A percentile compares a stretch with the other conserved stretches of the same genome.
These are phyloP conservation scores for Kryptopterus vitreolus DNA, from an alignment of 2,797 vertebrate genomes.

Conservation along the genomic window DNA sequence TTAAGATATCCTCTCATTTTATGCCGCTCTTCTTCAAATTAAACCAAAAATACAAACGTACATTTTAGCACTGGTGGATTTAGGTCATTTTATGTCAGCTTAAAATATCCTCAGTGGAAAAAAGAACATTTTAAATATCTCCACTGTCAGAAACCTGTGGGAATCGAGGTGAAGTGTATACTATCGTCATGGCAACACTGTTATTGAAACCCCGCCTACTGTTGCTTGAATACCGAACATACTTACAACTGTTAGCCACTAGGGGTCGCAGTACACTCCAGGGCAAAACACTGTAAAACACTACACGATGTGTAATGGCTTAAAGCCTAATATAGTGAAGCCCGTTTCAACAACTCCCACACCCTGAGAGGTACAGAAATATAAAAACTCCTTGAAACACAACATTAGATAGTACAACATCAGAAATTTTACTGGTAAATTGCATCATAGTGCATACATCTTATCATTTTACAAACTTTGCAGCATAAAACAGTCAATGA, in stretches of 20 bases:
- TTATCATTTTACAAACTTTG: too few species aligned
- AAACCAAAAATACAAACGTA: not conserved
- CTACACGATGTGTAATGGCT: too few species aligned
- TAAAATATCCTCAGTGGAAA: not conserved
- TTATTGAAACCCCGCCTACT: not conserved
- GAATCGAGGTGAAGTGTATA: slow-evolving; percentile 51
- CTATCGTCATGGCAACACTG: slow-evolving; percentile 56
- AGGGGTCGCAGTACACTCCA: too few species aligned
- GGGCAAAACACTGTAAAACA: not conserved
- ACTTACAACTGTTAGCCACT: not conserved
- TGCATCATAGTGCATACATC: too few species aligned
- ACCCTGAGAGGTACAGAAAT: not conserved
- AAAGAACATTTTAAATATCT: not conserved
- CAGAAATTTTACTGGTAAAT: not conserved
- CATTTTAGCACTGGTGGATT: not conserved
- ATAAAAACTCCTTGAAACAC: not conserved
- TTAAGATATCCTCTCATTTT: slow-evolving; percentile 73
- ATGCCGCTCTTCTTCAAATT: not conserved
- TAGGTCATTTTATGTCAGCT: not conserved
- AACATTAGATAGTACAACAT: not conserved
- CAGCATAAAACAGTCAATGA: too few species aligned
- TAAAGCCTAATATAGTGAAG: not conserved
- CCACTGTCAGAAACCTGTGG: not conserved
- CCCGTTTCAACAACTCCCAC: too few species aligned
- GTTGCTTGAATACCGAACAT: not conserved